A percentile compares a stretch with the other conserved stretches of the same genome.
phyloP scores from a whole-genome alignment of 2,113 vertebrate genomes.

The Mellivora capensis region DNA sequence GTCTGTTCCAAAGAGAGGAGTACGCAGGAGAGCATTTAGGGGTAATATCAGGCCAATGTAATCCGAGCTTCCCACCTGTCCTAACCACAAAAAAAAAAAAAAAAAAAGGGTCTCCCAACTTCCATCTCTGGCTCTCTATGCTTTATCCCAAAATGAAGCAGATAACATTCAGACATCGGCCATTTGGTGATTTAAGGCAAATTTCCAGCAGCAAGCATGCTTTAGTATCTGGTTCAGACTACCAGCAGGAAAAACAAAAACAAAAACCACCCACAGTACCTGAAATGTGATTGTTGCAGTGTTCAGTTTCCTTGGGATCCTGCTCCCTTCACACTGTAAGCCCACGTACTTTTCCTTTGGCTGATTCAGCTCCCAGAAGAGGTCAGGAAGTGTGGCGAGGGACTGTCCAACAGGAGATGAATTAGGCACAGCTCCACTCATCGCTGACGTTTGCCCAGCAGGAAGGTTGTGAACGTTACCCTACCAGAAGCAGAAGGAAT shows the following conservation, averaged over 20 bases:
- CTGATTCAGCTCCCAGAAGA: slow-evolving; percentile 11
- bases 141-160: slow-evolving; percentile 80
- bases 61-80: slow-evolving; percentile 21
- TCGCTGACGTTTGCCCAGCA: not conserved
- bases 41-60: not conserved
- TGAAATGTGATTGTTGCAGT: slow-evolving; percentile 66
- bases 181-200: slow-evolving; percentile 70
- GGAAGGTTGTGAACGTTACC: not conserved
- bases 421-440: not conserved
- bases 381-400: not conserved
- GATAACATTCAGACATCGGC: slow-evolving; percentile 86
- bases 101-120: slow-evolving; percentile 69
- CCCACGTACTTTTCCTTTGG: not conserved
- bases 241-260: slow-evolving; percentile 73
- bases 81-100: not conserved
- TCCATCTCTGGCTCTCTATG: slow-evolving; percentile 85
- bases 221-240: slow-evolving; percentile 87
- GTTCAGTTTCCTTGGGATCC: slow-evolving; percentile 49
- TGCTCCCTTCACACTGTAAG: slow-evolving; percentile 37
- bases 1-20: not conserved
- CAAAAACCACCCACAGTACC: slow-evolving; percentile 32
- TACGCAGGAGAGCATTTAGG: not conserved
- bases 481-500: slow-evolving; percentile 5
- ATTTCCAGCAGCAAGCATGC: slow-evolving; percentile 88
- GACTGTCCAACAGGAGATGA: not conserved